phyloP scores from a whole-genome alignment of 2,888 invertebrate genomes.

The Slavum lentiscoides region DNA sequence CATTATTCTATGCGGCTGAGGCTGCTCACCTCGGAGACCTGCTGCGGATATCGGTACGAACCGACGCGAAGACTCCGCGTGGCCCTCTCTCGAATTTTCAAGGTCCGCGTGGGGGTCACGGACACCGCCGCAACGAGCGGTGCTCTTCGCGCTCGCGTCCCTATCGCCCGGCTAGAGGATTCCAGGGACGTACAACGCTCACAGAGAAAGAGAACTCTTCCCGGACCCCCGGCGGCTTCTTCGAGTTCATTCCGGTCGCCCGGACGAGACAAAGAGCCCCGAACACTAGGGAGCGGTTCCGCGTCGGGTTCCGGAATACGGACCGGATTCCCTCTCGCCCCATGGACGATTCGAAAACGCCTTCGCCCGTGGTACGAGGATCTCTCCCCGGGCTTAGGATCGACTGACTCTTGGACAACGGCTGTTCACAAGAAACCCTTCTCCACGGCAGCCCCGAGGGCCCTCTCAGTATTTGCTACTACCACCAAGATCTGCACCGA shows the following conservation, averaged over 20 bases:
- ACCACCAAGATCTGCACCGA: no score
- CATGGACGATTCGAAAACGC: no score
- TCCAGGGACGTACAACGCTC: slow-evolving; percentile 57
- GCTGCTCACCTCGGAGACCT: slow-evolving; percentile 75
- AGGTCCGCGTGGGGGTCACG: slow-evolving; percentile 61
- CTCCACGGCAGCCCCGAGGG: no score
- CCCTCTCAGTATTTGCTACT: no score
- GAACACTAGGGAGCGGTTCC: no score
- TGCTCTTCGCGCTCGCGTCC: slow-evolving; percentile 60
- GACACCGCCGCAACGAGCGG: slow-evolving; percentile 62
- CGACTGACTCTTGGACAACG: no score
- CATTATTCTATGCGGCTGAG: slow-evolving; percentile 71
- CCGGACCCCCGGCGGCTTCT: slow-evolving; percentile 63
- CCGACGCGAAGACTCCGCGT: slow-evolving; percentile 61
- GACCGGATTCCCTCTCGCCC: no score
- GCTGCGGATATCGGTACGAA: slow-evolving; percentile 75
- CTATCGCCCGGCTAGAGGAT: slow-evolving; percentile 58
- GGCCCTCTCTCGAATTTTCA: slow-evolving; percentile 59
- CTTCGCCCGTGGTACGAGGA: no score
- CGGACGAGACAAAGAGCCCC: no score
- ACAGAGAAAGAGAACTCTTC: slow-evolving; percentile 57
- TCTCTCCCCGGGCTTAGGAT: no score
- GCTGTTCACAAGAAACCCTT: no score
- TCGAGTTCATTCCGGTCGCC: slow-evolving; percentile 63
- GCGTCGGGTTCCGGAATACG: no score